Evolutionary conservation across 2,888 invertebrate genomes (phyloP).

Genomic region (Barypeithes pellucidus): DNA sequence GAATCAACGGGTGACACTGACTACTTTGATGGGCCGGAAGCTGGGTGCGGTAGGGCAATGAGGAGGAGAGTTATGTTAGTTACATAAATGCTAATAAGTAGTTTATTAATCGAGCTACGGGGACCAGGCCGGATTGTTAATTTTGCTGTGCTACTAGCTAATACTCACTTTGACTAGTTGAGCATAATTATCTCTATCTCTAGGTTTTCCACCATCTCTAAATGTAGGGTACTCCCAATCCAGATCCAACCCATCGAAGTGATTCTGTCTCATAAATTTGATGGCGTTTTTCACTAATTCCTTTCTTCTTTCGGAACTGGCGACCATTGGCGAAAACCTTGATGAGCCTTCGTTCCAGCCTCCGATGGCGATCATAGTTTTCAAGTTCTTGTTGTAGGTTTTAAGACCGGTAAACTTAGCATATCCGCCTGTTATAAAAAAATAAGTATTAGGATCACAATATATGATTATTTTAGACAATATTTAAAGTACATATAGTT

Average conservation of each 20-base stretch:
- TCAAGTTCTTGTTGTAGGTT: conserved; percentile 92
- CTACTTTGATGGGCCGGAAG: too few species aligned
- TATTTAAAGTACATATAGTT: too few species aligned
- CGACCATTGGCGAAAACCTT: conserved; percentile 91
- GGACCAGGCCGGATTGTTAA: too few species aligned
- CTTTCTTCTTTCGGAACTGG: conserved; percentile 81
- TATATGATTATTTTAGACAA: too few species aligned
- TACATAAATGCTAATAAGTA: too few species aligned
- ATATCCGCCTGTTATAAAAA: conserved; percentile 83
- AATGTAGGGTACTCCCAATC: conserved; percentile 94
- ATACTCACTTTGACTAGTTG: conserved; percentile 81
- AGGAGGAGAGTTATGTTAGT: too few species aligned
- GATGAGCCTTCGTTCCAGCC: conserved; percentile 96
- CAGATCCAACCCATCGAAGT: conserved; percentile 93
- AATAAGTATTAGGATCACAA: too few species aligned
- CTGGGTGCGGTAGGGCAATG: too few species aligned
- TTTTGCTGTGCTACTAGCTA: too few species aligned
- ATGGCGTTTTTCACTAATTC: conserved; percentile 88
- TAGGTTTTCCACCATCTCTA: conserved; percentile 85
- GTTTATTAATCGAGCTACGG: too few species aligned
- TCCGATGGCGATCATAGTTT: conserved; percentile 92
- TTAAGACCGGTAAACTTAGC: conserved; percentile 95
- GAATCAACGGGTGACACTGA: too few species aligned
- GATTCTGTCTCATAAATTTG: conserved; percentile 91
- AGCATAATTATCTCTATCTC: conserved; percentile 91